These are phyloP conservation scores for Morone chrysops DNA, from an alignment of 2,113 vertebrate genomes.

Conservation along the genomic window DNA sequence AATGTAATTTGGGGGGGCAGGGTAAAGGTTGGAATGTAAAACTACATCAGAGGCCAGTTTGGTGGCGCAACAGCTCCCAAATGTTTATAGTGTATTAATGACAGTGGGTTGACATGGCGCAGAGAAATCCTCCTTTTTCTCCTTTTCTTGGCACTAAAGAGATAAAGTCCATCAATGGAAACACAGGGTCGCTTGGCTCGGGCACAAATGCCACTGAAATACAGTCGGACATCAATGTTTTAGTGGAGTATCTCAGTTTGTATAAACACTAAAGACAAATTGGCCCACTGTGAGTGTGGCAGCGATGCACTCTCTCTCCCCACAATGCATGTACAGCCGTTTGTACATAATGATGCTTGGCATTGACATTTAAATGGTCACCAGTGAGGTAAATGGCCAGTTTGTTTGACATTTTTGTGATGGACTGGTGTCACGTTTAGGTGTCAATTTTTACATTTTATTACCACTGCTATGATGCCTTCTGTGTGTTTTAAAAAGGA, in stretches of 20 bases:
- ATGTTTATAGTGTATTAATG: background rate
- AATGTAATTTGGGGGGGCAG: background rate
- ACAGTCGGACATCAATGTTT: background rate
- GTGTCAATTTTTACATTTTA: constrained; percentile 9
- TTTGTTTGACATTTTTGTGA: background rate
- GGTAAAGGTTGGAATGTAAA: constrained; percentile 39
- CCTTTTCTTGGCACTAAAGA: constrained; percentile 4
- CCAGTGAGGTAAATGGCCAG: background rate
- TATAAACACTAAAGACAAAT: background rate
- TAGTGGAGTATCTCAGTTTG: background rate
- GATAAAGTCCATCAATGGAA: background rate
- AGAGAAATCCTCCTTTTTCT: background rate
- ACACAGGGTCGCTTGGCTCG: background rate
- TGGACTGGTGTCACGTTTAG: background rate
- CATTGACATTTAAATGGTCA: background rate
- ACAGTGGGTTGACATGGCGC: background rate
- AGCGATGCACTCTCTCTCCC: background rate
- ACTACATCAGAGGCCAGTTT: constrained; percentile 18
- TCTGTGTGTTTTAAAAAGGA: constrained; percentile 17
- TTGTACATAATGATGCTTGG: background rate
- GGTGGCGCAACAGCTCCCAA: background rate
- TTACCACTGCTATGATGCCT: background rate
- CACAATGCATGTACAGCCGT: background rate
- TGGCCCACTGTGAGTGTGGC: background rate
- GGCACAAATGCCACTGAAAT: background rate